These are phyloP conservation scores for Ariopsis seemanni DNA, from an alignment of 2,113 vertebrate species.

Conservation along the genomic window DNA sequence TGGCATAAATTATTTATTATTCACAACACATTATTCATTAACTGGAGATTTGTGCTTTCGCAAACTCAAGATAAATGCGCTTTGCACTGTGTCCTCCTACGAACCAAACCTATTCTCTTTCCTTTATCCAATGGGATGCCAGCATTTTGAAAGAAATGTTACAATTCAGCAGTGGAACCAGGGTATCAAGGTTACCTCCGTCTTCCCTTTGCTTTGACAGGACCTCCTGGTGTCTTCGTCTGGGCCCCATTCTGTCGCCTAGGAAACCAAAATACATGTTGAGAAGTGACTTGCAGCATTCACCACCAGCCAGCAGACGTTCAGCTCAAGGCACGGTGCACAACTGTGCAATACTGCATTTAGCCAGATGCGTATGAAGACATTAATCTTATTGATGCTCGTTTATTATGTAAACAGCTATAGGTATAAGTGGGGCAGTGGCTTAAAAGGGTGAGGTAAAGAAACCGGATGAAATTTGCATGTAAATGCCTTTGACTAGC, in stretches of 20 bases:
- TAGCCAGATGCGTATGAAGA: constrained; percentile 56
- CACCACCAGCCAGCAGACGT: constrained; percentile 51
- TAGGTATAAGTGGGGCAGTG: constrained; percentile 61
- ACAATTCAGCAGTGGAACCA: constrained; percentile 54
- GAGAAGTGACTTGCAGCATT: constrained; percentile 58
- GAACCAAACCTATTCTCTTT: constrained; percentile 21
- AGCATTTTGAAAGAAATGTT: constrained; percentile 54
- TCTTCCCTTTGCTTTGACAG: constrained; percentile 99
- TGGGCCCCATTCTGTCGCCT: constrained; percentile 96
- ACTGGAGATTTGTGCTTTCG: constrained; percentile 20
- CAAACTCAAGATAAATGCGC: constrained; percentile 20
- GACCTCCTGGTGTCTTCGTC: constrained; percentile 93
- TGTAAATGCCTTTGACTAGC: constrained; percentile 69
- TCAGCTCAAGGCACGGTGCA: constrained; percentile 52
- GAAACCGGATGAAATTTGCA: constrained; percentile 72
- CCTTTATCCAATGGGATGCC: constrained; percentile 33
- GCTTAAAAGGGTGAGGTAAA: constrained; percentile 58
- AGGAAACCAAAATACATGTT: constrained; percentile 76
- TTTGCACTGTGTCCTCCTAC: constrained; percentile 23
- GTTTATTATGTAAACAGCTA: constrained; percentile 75
- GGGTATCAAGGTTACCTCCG: constrained; percentile 82
- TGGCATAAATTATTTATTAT: constrained; percentile 12
- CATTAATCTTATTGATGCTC: constrained; percentile 66
- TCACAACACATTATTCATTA: constrained; percentile 15
- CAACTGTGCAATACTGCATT: constrained; percentile 59